Base-by-base conservation (phyloP, 2,797 vertebrate genomes). In the Astyanax mexicanus region DNA sequence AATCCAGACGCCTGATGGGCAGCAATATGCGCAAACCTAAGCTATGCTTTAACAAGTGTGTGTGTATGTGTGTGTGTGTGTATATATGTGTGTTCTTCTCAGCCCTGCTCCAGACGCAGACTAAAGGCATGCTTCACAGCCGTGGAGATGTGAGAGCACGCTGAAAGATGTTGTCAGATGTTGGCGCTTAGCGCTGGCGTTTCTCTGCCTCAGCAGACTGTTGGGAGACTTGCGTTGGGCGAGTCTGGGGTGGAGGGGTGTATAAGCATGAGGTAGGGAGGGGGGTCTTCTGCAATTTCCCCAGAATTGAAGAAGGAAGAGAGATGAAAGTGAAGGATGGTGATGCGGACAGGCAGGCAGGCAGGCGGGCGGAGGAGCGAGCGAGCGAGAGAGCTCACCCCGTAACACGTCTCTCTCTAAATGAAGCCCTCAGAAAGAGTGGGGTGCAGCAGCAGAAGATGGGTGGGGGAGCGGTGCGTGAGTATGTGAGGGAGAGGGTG, bases 281-380 rank as follows among this genome's bases (percentile, higher is more conserved):
- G 19, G 49, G 13, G 8, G 62, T 86, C 80, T 78, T 76, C 61
- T 72, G 82, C 83, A 86, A 88, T 88, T 87, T 90, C 83, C 84
- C 83, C 81, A 81, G 68, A 87, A 86, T 72, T 0, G 7, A 45
- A 77, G 80, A 78, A 83, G 57, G 69, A 85, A 82, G 44, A 72
- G 49, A 85, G 83, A 86, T 86, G 74, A 85, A 86, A 83, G 74
- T 81, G 74, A 87, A 84, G 75, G 82, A 81, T 74, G 78, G 80
- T 23, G 25, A 60, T 58, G 66, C 72, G 38, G 67, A 49, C 57
- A 32, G 57, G 10, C 42, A 29, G 40, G 52, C n/a, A 29, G n/a
- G n/a, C n/a, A n/a, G n/a, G n/a, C n/a, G n/a, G n/a, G 66, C 72
- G 38, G 67, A 49, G 57, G 32, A 57, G 10, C 42, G 29, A 40